phyloP scores from a whole-genome alignment of 2,888 invertebrate genomes.

The Drosophila buzzatii region DNA sequence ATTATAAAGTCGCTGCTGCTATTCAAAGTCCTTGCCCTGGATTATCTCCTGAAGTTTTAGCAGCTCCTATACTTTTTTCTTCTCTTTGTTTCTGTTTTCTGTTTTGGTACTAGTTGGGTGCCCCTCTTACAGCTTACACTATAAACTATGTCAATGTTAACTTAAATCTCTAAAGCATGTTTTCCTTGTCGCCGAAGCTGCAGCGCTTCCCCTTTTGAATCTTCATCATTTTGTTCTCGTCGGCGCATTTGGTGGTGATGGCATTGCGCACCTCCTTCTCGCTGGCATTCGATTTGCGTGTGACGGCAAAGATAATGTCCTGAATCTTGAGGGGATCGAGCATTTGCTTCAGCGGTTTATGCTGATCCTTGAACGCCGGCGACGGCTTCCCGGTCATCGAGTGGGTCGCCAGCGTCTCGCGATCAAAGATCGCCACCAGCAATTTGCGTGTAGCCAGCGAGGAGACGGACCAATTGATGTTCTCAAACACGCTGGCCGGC shows the following conservation, averaged over 20 bases:
- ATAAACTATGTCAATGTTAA: not conserved
- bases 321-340: constrained; percentile 86
- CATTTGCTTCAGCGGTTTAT: constrained; percentile 82
- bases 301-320: constrained; percentile 87
- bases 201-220: constrained; percentile 79
- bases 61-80: not conserved
- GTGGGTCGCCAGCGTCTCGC: constrained; percentile 87
- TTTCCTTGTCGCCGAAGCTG: constrained; percentile 71
- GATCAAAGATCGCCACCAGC: constrained; percentile 86
- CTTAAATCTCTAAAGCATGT: constrained; percentile 34
- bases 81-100: not conserved
- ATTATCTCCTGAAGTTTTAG: not conserved
- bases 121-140: not conserved
- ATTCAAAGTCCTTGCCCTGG: not conserved
- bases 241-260: constrained; percentile 89
- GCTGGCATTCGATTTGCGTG: constrained; percentile 86
- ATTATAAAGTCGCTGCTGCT: constrained; percentile 13
- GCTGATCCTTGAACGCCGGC: constrained; percentile 85
- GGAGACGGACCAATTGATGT: constrained; percentile 86
- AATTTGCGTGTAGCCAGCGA: constrained; percentile 87
- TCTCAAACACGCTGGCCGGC: constrained; percentile 84
- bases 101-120: constrained; percentile 10
- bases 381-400: constrained; percentile 88
- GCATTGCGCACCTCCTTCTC: constrained; percentile 87
- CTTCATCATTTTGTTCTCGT: constrained; percentile 88